Base-by-base conservation (phyloP, 2,797 vertebrate species). In the Rhabdophis nuchalis region DNA sequence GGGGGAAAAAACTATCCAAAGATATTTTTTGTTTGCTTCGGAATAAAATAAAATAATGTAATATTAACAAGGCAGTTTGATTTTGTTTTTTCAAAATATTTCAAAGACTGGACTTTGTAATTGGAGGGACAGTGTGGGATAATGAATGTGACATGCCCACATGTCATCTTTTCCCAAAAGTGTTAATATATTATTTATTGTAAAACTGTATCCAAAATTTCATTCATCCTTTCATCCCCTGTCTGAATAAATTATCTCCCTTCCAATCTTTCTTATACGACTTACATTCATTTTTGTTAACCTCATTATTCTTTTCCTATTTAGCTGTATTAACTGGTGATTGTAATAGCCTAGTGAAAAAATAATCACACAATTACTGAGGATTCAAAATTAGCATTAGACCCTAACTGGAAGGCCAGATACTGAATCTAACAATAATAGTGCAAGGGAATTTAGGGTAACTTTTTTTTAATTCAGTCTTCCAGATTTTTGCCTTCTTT, bases 31-130 rank as follows among this genome's bases (percentile, higher is more conserved):
- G 41, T 50, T 90, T 58, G 27, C 9, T 92, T 90, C 88, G 29
- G 52, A 6, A 2, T 85, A 91, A 77, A 77, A 77, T 77, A 41
- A 77, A 77, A 77, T 77, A 77, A 41, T 90, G 95, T 10, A 91
- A 9, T 88, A 89, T 93, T 27, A 94, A 95, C 16, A 94, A 93
- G 87, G 88, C 32, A 41, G 8, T 90, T 18, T 87, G 85, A 92
- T 9, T 93, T 1, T 82, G 32, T 20, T 93, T 95, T 58, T 56
- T 68, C 36, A 77, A 89, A 91, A n/a, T 9, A 0, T 10, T 95
- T 94, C 61, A 36, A 93, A 92, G 87, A 41, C n/a, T 93, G 14
- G 0, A 41, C 56, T 87, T 92, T 91, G 20, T 90, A n/a, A 10
- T 52, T 41, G 60, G 58, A 54, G 72, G 56, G 46, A 87, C 18